Percentiles rank a stretch among this genome's conserved stretches.
Evolutionary conservation across 2,797 vertebrate species (phyloP).

Genomic region (Borostomias antarcticus): DNA sequence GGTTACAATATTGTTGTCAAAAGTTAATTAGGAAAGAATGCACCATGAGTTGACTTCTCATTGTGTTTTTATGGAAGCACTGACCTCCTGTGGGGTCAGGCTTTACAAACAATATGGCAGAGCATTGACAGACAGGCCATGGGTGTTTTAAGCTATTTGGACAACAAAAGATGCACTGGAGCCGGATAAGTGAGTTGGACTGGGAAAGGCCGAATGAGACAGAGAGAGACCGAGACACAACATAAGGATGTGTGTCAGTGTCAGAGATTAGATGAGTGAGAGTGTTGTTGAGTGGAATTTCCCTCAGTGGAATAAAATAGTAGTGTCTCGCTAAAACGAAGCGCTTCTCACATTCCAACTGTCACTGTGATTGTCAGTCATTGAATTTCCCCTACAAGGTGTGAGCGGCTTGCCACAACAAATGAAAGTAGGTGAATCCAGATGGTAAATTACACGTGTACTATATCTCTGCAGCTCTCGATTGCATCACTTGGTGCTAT

Average conservation of each 20-base stretch:
- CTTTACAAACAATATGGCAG: neutral
- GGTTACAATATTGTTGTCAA: neutral
- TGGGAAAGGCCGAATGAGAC: neutral
- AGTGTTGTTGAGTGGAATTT: conserved; percentile 8
- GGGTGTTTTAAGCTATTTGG: neutral
- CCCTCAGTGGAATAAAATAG: neutral
- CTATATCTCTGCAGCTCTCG: too few relatives aligned
- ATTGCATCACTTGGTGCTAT: neutral
- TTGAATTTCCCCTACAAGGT: neutral
- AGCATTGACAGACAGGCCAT: neutral
- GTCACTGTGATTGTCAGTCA: conserved; percentile 9
- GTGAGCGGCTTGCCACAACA: neutral
- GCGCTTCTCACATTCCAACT: conserved; percentile 1
- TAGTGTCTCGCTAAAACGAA: neutral
- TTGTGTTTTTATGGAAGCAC: neutral
- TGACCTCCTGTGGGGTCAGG: neutral
- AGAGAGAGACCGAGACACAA: neutral
- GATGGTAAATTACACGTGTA: neutral
- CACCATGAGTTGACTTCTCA: neutral
- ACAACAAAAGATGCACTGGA: conserved; percentile 3
- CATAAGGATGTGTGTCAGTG: neutral
- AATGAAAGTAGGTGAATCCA: neutral
- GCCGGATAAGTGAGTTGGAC: neutral
- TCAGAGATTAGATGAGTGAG: neutral
- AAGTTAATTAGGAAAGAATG: neutral